phyloP scores from a whole-genome alignment of 2,113 vertebrate genomes.

The Rhegmatorhina hoffmannsi region DNA sequence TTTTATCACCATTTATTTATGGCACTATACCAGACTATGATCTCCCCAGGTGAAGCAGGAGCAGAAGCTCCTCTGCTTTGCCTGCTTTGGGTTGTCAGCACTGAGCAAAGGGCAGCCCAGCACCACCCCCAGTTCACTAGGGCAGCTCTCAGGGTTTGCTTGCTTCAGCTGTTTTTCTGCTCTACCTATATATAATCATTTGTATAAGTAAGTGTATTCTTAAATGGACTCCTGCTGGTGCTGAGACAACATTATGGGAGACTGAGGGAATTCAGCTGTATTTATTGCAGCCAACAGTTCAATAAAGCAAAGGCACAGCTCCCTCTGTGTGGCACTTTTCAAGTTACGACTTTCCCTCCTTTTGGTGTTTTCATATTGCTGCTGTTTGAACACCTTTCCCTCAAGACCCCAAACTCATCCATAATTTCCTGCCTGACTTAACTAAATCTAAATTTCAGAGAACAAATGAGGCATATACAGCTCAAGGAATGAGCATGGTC shows the following conservation, averaged over 20 bases:
- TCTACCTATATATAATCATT: slow-evolving; percentile 19
- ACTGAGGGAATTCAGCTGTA: slow-evolving; percentile 24
- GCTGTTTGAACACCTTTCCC: neutral
- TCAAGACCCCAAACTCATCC: neutral
- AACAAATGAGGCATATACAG: neutral
- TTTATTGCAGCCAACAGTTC: slow-evolving; percentile 52
- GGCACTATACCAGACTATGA: neutral
- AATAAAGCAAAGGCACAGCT: slow-evolving; percentile 32
- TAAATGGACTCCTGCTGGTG: slow-evolving; percentile 52
- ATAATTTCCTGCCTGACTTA: slow-evolving; percentile 16
- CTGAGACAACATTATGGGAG: slow-evolving; percentile 24
- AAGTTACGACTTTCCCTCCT: neutral
- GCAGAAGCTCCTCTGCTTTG: neutral
- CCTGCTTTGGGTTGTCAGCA: neutral
- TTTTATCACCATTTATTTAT: neutral
- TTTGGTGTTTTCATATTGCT: neutral
- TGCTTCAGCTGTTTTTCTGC: slow-evolving; percentile 5
- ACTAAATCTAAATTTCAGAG: neutral
- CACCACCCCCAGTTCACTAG: neutral
- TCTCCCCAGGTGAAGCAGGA: neutral
- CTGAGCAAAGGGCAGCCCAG: neutral
- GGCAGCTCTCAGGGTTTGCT: neutral
- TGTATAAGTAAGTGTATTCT: slow-evolving; percentile 6
- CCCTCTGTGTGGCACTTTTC: neutral
- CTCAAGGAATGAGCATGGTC: neutral